Conservation (phyloP, 2,113 vertebrate species). For the Nothocercus julius region DNA sequence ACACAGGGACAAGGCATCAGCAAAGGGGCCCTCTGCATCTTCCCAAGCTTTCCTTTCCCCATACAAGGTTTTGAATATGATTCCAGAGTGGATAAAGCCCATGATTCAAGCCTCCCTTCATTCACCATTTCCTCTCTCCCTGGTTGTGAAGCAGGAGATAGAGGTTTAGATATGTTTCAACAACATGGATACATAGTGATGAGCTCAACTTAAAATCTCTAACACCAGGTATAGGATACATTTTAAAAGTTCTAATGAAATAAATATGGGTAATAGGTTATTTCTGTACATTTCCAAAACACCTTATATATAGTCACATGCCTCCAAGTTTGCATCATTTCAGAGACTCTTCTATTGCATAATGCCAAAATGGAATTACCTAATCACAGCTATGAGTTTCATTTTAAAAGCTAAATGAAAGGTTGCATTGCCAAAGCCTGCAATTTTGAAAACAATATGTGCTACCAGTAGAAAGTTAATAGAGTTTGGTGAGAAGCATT, state of each 20-base stretch:
- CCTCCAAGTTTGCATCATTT: neutral
- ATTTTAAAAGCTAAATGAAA: constrained; percentile 25
- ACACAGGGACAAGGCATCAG: neutral
- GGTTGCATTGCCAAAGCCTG: neutral
- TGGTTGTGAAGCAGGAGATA: neutral
- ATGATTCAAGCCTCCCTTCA: rapidly evolving
- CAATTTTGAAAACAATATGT: neutral
- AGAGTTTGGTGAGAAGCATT: neutral
- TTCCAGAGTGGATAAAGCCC: neutral
- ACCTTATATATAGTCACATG: neutral
- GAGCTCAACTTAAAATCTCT: neutral
- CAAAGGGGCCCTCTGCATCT: neutral
- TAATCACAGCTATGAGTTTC: neutral
- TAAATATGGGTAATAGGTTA: neutral
- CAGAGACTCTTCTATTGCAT: neutral
- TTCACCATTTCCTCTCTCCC: neutral
- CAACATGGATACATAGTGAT: neutral
- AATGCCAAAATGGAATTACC: neutral
- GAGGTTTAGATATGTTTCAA: neutral
- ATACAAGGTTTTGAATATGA: neutral
- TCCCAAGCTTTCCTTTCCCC: neutral
- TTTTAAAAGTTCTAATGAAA: neutral
- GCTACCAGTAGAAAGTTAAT: neutral
- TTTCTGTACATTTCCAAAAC: neutral
- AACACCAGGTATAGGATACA: neutral